Conservation (phyloP, 2,797 vertebrate genomes). For the Sebastes wilsoni region DNA sequence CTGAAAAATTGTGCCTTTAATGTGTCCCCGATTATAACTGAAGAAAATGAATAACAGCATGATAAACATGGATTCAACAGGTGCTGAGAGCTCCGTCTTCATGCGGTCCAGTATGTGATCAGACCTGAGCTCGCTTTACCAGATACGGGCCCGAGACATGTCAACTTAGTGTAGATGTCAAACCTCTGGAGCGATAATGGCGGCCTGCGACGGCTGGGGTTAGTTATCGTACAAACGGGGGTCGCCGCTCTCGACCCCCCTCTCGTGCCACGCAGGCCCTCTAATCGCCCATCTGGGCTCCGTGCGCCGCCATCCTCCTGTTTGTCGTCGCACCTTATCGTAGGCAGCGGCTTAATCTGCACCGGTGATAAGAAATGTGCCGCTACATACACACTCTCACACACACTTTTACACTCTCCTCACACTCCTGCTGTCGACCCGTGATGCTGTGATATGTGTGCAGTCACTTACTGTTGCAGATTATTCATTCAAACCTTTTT, state of each 20-base stretch:
- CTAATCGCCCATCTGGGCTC: constrained; percentile 69
- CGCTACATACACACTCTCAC: neutral
- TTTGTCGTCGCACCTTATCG: constrained; percentile 66
- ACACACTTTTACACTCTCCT: neutral
- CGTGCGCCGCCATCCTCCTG: constrained; percentile 26
- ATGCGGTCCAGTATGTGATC: neutral
- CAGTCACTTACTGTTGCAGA: constrained; percentile 9
- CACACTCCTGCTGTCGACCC: constrained; percentile 22
- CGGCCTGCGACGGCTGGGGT: constrained; percentile 15
- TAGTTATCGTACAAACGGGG: constrained; percentile 58
- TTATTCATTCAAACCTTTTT: neutral
- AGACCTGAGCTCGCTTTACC: neutral
- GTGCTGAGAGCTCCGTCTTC: neutral
- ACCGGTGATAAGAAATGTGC: constrained; percentile 63
- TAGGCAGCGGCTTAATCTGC: constrained; percentile 66
- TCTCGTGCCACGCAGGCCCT: constrained; percentile 13
- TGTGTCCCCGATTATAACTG: neutral
- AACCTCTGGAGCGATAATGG: constrained; percentile 58
- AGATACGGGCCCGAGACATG: constrained; percentile 29
- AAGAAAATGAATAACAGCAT: neutral
- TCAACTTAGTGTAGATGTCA: constrained; percentile 38
- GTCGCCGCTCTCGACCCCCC: constrained; percentile 17
- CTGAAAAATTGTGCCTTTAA: neutral
- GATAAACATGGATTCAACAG: neutral
- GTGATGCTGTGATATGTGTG: constrained; percentile 10